Evolutionary conservation across 2,888 invertebrate genomes (phyloP), one percentile per base, ranked within the genome.

Genomic region (Hedychridium roseum): DNA sequence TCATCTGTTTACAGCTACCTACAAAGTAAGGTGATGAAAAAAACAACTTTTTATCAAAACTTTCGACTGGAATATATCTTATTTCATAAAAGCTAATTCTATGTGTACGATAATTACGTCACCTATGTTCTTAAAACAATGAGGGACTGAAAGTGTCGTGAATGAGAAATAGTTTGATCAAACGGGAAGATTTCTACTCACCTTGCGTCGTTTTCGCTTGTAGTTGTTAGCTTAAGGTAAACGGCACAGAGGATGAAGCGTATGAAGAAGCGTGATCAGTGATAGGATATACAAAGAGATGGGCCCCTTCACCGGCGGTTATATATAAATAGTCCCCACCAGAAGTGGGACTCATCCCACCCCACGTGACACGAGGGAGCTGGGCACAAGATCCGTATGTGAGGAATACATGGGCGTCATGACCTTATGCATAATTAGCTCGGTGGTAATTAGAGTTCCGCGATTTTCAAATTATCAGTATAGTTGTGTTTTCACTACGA

Each of bases 241-340:
- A 50, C 38, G 52, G 50, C n/a, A n/a, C n/a, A 20, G 50, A 53
- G 38, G 32, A 44, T 26, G 44, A 27, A 11, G 23, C 45, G 48
- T 50, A 54, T 53, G 65, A 67, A 64, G 57, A 54, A 66, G 63
- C 63, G 61, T 64, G 50, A 48, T 58, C 60, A 73, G 73, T 66
- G 68, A 69, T 70, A 71, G 74, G 67, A 70, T 76, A 73, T 75
- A 76, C n/a, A n/a, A 60, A 72, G 71, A 73, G 75, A 72, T 72
- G 57, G 66, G 65, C 66, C 54, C 60, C 65, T 60, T 66, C 67
- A 57, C 66, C 62, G 68, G 59, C 65, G 67, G 70, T 77, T 77
- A 75, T 77, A 77, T 77, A 77, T 75, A 77, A 73, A 71, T 66
- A 63, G 51, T 68, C 68, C 68, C 71, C 70, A 63, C 76, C 74